Evolutionary conservation across 2,797 vertebrate genomes (phyloP).

Genomic region (Chloroceryle inda): DNA sequence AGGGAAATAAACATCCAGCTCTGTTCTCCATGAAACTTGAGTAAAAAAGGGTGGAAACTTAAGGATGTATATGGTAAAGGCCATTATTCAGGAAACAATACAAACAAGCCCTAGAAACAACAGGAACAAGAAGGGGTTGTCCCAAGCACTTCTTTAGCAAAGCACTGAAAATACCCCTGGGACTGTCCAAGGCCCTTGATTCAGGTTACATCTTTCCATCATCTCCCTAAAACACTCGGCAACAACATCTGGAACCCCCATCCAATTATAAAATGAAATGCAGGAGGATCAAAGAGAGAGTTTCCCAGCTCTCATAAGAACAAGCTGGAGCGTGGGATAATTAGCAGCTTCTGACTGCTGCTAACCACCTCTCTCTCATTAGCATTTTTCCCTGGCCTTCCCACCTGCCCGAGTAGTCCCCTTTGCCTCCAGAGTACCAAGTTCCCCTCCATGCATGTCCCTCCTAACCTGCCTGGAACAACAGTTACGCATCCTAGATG

Average conservation of each 20-base stretch:
- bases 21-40: not conserved
- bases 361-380: not conserved
- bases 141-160: not conserved
- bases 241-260: slow-evolving; percentile 12
- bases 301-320: slow-evolving; percentile 20
- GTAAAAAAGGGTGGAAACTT: not conserved
- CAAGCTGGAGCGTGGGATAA: slow-evolving; percentile 42
- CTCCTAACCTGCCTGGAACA: not conserved
- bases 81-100: not conserved
- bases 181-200: not conserved
- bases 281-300: slow-evolving; percentile 55
- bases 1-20: not conserved
- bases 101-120: not conserved
- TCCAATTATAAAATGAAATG: slow-evolving; percentile 28
- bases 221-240: not conserved
- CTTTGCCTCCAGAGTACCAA: not conserved
- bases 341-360: slow-evolving; percentile 31
- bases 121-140: not conserved
- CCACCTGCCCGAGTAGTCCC: not conserved
- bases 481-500: not conserved
- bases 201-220: not conserved
- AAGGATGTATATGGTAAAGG: not conserved
- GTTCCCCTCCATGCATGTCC: rapidly evolving
- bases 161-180: not conserved
- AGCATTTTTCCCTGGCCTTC: not conserved